Base-by-base conservation (phyloP, 37 sponge, comb jelly and placozoan genomes). In the Beroe ovata region DNA sequence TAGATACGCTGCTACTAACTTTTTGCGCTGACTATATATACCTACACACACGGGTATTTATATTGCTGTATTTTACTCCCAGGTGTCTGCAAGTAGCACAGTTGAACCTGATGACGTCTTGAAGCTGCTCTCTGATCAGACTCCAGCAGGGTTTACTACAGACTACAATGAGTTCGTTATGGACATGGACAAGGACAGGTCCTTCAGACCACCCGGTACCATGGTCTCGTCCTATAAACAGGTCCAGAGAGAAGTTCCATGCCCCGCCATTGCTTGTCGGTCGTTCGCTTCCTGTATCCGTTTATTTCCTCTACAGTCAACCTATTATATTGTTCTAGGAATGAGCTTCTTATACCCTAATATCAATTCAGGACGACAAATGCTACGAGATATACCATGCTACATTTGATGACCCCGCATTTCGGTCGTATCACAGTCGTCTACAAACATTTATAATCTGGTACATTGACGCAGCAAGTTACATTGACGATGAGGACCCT, bases 391-490 rank as follows among this genome's bases (percentile, higher is more conserved):
- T 77, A 42, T 77, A 40, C 84, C 54, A 77, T 29, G 42, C 84
- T 26, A 77, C 84, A 20, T 77, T 77, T 36, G 84, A 33, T 1
- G 47, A 77, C 28, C 28, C 42, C 0, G n/a, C 26, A 2, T 77
- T 77, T 29, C 42, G 25, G 28, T 30, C 26, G 1, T 77, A 42
- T 23, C 84, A 77, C 54, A 38, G 54, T 40, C 35, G 84, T n/a
- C 84, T 77, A 1, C 84, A 77, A 60, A 90, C 90, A 0, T 94
- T 96, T 64, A 77, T 96, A 0, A 71, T 96, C 20, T 96, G 97
- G 97, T 96, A 92, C 72, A 89, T 96, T 19, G 97, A 96, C 63
- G 94, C 93, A 29, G 91, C 95, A 21, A 93, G 94, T 0, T 96
- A 90, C 81, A 94, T 95, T 35, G 96, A 95, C 93, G 34, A 77